phyloP scores from a whole-genome alignment of 2,888 invertebrate species.

The Salticus scenicus region DNA sequence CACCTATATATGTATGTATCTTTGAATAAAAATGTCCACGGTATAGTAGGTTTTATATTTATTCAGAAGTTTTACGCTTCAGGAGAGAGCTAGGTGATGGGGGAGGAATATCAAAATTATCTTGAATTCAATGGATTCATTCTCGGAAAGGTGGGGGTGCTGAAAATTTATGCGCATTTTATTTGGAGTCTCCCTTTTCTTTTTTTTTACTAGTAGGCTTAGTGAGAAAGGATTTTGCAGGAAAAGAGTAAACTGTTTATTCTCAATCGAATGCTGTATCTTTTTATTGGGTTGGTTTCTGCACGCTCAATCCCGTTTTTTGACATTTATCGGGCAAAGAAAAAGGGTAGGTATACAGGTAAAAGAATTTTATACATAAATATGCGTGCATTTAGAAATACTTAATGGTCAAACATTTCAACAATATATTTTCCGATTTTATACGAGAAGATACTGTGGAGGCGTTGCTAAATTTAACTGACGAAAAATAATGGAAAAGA shows the following conservation, averaged over 20 bases:
- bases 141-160: neutral
- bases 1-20: slow-evolving; percentile 8
- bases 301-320: neutral
- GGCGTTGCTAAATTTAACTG: too few species aligned
- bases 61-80: slow-evolving; percentile 50
- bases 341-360: neutral
- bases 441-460: neutral
- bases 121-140: slow-evolving; percentile 51
- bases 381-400: too few species aligned
- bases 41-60: slow-evolving; percentile 38
- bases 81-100: slow-evolving; percentile 3
- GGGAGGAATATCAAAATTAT: slow-evolving; percentile 41
- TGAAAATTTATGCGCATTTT: slow-evolving; percentile 61
- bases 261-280: slow-evolving; percentile 50
- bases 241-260: slow-evolving; percentile 50
- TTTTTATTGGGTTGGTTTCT: slow-evolving; percentile 20
- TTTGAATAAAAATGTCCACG: slow-evolving; percentile 12
- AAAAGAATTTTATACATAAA: slow-evolving; percentile 23
- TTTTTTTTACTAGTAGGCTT: slow-evolving; percentile 12
- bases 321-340: slow-evolving; percentile 16
- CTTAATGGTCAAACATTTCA: too few species aligned
- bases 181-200: slow-evolving; percentile 14
- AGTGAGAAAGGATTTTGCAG: slow-evolving; percentile 27
- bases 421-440: neutral
- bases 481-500: too few species aligned